Evolutionary conservation across 2,797 vertebrate genomes (phyloP).

Genomic region (Lutjanus argentimaculatus): DNA sequence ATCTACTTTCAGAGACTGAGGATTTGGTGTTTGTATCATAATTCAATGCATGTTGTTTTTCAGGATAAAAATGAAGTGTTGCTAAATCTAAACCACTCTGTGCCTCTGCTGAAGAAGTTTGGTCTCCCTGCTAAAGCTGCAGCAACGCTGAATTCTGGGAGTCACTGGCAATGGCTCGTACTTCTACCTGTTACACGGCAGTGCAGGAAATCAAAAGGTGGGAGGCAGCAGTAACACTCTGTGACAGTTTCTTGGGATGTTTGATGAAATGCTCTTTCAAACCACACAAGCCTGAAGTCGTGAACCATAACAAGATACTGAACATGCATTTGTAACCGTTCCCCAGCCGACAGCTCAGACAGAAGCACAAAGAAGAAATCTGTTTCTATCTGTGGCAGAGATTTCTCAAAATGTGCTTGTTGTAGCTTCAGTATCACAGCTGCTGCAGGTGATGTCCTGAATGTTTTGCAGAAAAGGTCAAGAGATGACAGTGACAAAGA

Average conservation of each 20-base stretch:
- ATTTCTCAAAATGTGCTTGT: not conserved
- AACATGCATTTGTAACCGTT: not conserved
- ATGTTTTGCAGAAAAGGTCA: constrained; percentile 79
- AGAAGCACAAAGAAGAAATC: not conserved
- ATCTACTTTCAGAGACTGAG: not conserved
- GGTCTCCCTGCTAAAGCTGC: constrained; percentile 80
- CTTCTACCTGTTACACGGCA: constrained; percentile 69
- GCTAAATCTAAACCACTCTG: constrained; percentile 80
- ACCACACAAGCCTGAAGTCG: not conserved
- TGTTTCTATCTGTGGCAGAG: not conserved
- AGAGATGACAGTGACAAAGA: constrained; percentile 77
- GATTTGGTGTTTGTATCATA: not conserved
- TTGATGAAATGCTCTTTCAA: constrained; percentile 5
- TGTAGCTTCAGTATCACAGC: not conserved
- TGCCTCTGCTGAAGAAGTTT: constrained; percentile 74
- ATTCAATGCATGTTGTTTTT: constrained; percentile 16
- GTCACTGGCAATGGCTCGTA: constrained; percentile 59
- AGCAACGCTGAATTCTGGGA: constrained; percentile 75
- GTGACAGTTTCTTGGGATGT: not conserved
- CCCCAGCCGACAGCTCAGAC: not conserved
- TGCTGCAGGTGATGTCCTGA: constrained; percentile 12
- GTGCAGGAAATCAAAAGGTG: constrained; percentile 84
- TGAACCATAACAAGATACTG: no score
- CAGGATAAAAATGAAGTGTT: constrained; percentile 82
- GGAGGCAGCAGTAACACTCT: not conserved